A percentile compares a stretch with the other conserved stretches of the same genome.
Evolutionary conservation across 2,888 invertebrate species (phyloP).

Genomic region (Xylocampa areola): DNA sequence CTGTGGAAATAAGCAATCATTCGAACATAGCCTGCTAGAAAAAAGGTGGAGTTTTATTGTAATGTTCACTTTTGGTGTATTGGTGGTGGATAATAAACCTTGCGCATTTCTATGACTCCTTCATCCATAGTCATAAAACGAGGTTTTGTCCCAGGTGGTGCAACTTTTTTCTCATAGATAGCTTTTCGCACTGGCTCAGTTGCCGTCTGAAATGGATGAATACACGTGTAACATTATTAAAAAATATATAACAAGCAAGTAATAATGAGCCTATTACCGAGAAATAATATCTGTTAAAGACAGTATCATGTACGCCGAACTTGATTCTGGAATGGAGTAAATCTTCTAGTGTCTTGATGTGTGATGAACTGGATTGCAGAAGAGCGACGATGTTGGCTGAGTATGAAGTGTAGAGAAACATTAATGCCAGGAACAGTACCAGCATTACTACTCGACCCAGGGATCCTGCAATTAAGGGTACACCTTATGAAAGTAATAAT

Average conservation of each 20-base stretch:
- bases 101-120: constrained; percentile 89
- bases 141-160: constrained; percentile 89
- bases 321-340: constrained; percentile 91
- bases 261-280: too few relatives aligned
- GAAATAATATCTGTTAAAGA: constrained; percentile 92
- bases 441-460: constrained; percentile 91
- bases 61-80: too few relatives aligned
- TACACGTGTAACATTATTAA: not conserved
- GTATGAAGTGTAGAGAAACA: constrained; percentile 93
- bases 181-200: constrained; percentile 91
- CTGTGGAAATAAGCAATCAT: constrained; percentile 55
- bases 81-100: constrained; percentile 64
- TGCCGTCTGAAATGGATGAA: constrained; percentile 86
- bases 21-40: not conserved
- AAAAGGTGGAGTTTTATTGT: too few relatives aligned
- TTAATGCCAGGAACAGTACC: constrained; percentile 90
- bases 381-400: constrained; percentile 94
- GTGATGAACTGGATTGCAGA: constrained; percentile 92
- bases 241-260: too few relatives aligned
- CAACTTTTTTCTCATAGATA: constrained; percentile 91
- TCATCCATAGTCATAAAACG: constrained; percentile 91
- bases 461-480: constrained; percentile 78
- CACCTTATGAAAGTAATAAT: too few relatives aligned
- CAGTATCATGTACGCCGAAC: constrained; percentile 92
- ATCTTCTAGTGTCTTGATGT: constrained; percentile 91